Evolutionary conservation across 2,888 invertebrate genomes (phyloP).

Genomic region (Drosophila mayaguana): DNA sequence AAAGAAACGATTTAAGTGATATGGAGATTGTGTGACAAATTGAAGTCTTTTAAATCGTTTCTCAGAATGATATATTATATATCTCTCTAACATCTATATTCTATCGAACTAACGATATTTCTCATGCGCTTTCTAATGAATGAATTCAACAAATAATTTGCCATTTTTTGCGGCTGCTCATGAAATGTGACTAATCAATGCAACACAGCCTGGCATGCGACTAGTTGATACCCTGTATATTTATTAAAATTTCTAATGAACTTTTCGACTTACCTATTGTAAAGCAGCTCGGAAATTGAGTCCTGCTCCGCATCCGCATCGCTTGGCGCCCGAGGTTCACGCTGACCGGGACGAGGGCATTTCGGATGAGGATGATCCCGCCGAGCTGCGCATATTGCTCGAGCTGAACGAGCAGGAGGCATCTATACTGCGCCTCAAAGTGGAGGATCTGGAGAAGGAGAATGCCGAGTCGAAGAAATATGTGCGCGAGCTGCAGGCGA

Average conservation of each 20-base stretch:
- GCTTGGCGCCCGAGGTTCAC: slow-evolving; percentile 88
- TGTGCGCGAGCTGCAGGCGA: slow-evolving; percentile 91
- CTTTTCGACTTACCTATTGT: background rate
- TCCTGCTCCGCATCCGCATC: slow-evolving; percentile 88
- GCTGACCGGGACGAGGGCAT: slow-evolving; percentile 91
- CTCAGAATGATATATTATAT: background rate
- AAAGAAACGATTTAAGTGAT: slow-evolving; percentile 14
- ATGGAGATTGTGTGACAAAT: background rate
- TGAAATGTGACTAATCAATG: slow-evolving; percentile 54
- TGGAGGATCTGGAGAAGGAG: slow-evolving; percentile 93
- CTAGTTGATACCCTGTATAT: background rate
- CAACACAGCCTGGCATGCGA: slow-evolving; percentile 17
- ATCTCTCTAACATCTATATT: slow-evolving; percentile 10
- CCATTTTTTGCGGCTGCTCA: slow-evolving; percentile 87
- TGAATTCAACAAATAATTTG: slow-evolving; percentile 67
- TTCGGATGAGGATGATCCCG: slow-evolving; percentile 92
- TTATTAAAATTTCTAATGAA: background rate
- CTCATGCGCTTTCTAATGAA: slow-evolving; percentile 65
- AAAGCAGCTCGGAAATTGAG: slow-evolving; percentile 89
- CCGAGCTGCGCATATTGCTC: slow-evolving; percentile 93
- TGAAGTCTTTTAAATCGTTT: slow-evolving; percentile 11
- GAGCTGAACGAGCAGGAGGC: slow-evolving; percentile 97
- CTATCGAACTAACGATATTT: slow-evolving; percentile 53
- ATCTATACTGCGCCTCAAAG: slow-evolving; percentile 92
- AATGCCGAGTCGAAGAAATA: slow-evolving; percentile 90